Conservation (phyloP, 2,113 vertebrate species). For the Ellobius talpinus region DNA sequence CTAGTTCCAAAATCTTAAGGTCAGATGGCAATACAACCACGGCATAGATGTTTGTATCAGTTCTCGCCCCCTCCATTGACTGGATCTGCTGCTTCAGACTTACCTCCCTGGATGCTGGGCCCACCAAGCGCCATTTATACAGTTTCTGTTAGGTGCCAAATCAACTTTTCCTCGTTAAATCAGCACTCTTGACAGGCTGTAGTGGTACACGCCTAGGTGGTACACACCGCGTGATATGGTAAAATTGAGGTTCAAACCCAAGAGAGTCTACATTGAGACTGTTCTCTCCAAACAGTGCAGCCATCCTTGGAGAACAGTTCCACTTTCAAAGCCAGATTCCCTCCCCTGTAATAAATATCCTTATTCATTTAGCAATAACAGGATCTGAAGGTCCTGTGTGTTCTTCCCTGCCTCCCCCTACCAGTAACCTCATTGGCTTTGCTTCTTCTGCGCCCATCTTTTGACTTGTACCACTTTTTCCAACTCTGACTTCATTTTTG, state of each 20-base stretch:
- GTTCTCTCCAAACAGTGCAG: background rate
- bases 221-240: too few species aligned
- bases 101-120: background rate
- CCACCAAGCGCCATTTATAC: background rate
- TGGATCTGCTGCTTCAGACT: background rate
- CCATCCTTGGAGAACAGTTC: background rate
- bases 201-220: too few species aligned
- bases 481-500: background rate
- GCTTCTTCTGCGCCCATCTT: background rate
- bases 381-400: background rate
- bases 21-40: background rate
- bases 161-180: background rate
- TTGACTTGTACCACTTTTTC: background rate
- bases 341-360: background rate
- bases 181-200: background rate
- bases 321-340: background rate
- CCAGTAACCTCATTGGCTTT: background rate
- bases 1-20: constrained; percentile 26
- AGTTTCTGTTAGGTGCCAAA: background rate
- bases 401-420: background rate
- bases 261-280: background rate
- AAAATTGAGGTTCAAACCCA: background rate
- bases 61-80: background rate
- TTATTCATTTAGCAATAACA: background rate
- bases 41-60: background rate